phyloP scores from a whole-genome alignment of 1,140 invertebrate species.

The Magallana gigas region DNA sequence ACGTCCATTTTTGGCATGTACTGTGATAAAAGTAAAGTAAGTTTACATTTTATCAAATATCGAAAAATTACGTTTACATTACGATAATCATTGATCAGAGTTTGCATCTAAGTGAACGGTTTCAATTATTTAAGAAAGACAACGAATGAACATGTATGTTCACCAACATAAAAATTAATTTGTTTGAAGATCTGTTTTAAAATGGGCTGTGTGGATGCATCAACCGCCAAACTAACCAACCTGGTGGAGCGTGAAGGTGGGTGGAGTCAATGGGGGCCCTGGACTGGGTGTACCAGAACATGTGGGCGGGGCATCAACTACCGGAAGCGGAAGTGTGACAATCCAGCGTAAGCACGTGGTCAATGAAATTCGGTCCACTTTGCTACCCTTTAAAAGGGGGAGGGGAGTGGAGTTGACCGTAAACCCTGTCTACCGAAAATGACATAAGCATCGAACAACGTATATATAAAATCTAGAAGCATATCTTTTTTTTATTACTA shows the following conservation, averaged over 20 bases:
- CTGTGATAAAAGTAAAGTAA: slow-evolving; percentile 41
- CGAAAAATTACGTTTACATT: background rate
- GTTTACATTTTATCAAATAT: background rate
- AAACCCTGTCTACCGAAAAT: too few relatives aligned
- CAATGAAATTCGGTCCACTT: too few relatives aligned
- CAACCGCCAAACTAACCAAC: slow-evolving; percentile 39
- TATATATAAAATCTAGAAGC: too few relatives aligned
- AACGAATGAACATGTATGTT: background rate
- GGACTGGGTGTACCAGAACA: slow-evolving; percentile 46
- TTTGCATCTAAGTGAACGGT: too few relatives aligned
- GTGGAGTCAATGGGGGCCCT: slow-evolving; percentile 48
- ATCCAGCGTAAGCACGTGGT: slow-evolving; percentile 41
- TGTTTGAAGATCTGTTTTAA: slow-evolving; percentile 46
- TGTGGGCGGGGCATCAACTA: slow-evolving; percentile 44
- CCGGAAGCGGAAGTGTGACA: slow-evolving; percentile 49
- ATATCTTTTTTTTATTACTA: too few relatives aligned
- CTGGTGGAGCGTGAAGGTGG: slow-evolving; percentile 20
- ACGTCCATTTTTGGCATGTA: slow-evolving; percentile 35
- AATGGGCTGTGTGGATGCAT: background rate
- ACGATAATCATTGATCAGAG: background rate
- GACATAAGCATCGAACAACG: too few relatives aligned
- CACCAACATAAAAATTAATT: background rate
- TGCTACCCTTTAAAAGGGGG: too few relatives aligned
- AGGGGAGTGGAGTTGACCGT: too few relatives aligned
- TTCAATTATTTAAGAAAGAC: background rate